phyloP scores from a whole-genome alignment of 2,113 vertebrate species.

The Leucopsar rothschildi region DNA sequence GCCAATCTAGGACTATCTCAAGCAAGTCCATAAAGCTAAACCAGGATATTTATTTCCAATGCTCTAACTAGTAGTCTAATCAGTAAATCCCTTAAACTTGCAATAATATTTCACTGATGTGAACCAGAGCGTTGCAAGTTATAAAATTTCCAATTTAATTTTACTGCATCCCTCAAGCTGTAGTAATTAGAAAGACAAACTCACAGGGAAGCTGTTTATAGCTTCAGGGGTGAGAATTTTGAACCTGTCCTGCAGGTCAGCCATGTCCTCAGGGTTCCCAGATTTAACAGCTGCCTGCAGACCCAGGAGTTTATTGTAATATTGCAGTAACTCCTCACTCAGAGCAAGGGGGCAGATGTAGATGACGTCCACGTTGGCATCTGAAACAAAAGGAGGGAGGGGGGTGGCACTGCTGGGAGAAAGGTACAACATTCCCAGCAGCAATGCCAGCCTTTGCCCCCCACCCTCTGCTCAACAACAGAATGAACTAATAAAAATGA shows the following conservation, averaged over 20 bases:
- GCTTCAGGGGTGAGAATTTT: slow-evolving; percentile 90
- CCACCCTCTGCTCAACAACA: not conserved
- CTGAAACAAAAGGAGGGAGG: slow-evolving; percentile 69
- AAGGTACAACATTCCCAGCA: slow-evolving; percentile 23
- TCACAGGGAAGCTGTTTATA: slow-evolving; percentile 86
- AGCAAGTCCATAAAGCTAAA: slow-evolving; percentile 71
- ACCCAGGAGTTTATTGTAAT: slow-evolving; percentile 84
- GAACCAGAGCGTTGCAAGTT: slow-evolving; percentile 76
- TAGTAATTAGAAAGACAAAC: slow-evolving; percentile 79
- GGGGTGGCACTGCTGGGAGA: not conserved
- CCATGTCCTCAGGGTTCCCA: slow-evolving; percentile 63
- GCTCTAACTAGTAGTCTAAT: slow-evolving; percentile 77
- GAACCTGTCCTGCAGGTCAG: slow-evolving; percentile 81
- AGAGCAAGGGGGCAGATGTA: slow-evolving; percentile 82
- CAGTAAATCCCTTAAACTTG: slow-evolving; percentile 78
- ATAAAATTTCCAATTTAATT: slow-evolving; percentile 86
- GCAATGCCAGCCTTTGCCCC: not conserved
- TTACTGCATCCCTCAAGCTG: slow-evolving; percentile 75
- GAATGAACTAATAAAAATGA: not conserved
- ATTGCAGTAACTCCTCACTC: slow-evolving; percentile 80
- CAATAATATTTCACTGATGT: slow-evolving; percentile 82
- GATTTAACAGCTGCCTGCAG: slow-evolving; percentile 76
- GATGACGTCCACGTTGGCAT: slow-evolving; percentile 89
- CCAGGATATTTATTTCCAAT: slow-evolving; percentile 72
- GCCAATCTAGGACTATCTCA: slow-evolving; percentile 31